phyloP scores from a whole-genome alignment of 2,113 vertebrate species.

The Campylomormyrus tamandua region DNA sequence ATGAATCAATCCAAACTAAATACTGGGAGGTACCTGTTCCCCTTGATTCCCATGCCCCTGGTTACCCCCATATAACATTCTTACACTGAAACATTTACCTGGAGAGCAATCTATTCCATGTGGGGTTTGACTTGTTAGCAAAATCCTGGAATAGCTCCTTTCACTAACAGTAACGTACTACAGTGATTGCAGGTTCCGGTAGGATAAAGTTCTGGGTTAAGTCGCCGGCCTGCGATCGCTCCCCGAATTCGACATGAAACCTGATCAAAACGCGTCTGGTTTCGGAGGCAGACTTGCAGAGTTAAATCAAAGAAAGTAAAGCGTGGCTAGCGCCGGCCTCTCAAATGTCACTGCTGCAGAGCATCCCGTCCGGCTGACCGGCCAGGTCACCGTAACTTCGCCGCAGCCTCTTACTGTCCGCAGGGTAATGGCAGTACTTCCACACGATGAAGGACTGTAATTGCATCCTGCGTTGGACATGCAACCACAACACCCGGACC shows the following conservation, averaged over 20 bases:
- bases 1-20: neutral
- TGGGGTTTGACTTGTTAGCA: neutral
- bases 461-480: conserved; percentile 87
- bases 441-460: conserved; percentile 75
- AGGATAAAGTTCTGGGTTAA: neutral
- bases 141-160: neutral
- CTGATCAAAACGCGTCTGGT: neutral
- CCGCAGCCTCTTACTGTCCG: conserved; percentile 71
- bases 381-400: conserved; percentile 35
- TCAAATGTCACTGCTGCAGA: conserved; percentile 57
- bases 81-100: neutral
- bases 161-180: neutral
- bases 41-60: neutral
- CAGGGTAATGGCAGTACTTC: conserved; percentile 89
- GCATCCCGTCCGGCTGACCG: conserved; percentile 31
- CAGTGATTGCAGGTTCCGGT: neutral
- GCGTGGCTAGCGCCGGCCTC: neutral
- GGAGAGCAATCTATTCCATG: neutral
- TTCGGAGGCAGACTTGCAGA: neutral
- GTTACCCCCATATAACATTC: neutral
- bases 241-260: neutral
- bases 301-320: neutral
- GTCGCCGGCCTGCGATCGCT: neutral
- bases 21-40: neutral
- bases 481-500: too few species aligned